Conservation (phyloP, 64 coral and sea anemone genomes). For the Montipora efflorescens region DNA sequence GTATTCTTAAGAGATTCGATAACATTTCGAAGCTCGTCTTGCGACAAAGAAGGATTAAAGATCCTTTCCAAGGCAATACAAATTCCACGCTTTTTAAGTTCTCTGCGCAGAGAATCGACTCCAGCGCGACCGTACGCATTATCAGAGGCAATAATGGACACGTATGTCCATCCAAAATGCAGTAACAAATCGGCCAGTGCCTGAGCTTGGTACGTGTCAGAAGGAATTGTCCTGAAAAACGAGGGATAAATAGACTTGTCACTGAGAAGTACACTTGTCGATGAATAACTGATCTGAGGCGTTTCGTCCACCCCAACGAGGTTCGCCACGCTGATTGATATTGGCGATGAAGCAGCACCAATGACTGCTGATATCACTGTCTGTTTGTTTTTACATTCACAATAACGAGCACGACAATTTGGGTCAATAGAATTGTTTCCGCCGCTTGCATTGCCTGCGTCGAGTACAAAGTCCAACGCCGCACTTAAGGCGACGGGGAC, state of each 20-base stretch:
- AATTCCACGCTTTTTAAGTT: constrained; percentile 77
- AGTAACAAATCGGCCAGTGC: constrained; percentile 81
- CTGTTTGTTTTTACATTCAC: not conserved
- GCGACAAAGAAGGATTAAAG: constrained; percentile 73
- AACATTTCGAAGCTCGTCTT: constrained; percentile 59
- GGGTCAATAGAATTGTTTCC: not conserved
- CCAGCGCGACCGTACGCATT: constrained; percentile 82
- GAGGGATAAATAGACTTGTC: constrained; percentile 76
- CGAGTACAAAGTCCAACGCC: constrained; percentile 76
- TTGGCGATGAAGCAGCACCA: constrained; percentile 80
- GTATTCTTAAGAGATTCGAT: constrained; percentile 66
- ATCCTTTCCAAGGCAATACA: constrained; percentile 72
- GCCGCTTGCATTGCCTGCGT: constrained; percentile 8
- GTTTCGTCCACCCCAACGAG: constrained; percentile 68
- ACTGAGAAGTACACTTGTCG: constrained; percentile 82
- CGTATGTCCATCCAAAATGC: constrained; percentile 86
- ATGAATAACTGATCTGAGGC: constrained; percentile 93
- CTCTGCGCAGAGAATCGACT: constrained; percentile 69
- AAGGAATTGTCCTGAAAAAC: constrained; percentile 89
- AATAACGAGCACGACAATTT: constrained; percentile 19
- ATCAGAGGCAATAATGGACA: constrained; percentile 87
- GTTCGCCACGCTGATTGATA: constrained; percentile 77
- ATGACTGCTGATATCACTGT: constrained; percentile 78
- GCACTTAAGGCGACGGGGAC: constrained; percentile 70
- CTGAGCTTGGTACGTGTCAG: constrained; percentile 88